A percentile compares a stretch with the other conserved stretches of the same genome.
These are phyloP conservation scores for Magallana gigas DNA, from an alignment of 1,140 invertebrate species.

Conservation along the genomic window DNA sequence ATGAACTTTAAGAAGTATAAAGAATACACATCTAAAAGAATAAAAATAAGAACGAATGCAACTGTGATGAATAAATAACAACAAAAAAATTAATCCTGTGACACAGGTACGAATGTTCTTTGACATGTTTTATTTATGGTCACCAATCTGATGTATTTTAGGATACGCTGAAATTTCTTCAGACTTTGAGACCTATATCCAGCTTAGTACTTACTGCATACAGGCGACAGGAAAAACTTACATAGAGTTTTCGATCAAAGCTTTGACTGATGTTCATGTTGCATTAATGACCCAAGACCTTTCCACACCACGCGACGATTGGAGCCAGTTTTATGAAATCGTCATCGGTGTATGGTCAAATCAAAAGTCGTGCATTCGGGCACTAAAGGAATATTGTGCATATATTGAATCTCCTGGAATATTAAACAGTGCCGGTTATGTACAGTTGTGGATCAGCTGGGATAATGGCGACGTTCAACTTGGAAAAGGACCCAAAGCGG, in stretches of 20 bases:
- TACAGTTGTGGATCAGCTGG: slow-evolving; percentile 1
- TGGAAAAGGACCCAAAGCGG: not conserved
- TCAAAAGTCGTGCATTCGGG: slow-evolving; percentile 1
- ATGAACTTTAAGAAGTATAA: too few relatives aligned
- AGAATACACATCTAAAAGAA: too few relatives aligned
- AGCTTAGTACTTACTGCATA: not conserved
- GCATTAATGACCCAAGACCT: not conserved
- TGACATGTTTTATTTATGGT: too few relatives aligned
- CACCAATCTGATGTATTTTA: too few relatives aligned
- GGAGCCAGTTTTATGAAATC: not conserved
- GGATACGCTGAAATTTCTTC: too few relatives aligned
- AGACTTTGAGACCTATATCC: not conserved
- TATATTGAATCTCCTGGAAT: not conserved
- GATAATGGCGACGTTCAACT: not conserved
- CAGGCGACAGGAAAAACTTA: not conserved
- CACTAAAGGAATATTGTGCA: not conserved
- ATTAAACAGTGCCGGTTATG: not conserved
- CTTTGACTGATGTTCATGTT: not conserved
- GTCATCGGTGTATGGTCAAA: not conserved
- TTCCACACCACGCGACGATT: not conserved
- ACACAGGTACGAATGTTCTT: too few relatives aligned
- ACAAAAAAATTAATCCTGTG: too few relatives aligned
- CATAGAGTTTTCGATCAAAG: not conserved
- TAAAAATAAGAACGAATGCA: too few relatives aligned
- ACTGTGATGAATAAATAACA: too few relatives aligned